Percentiles rank a stretch among this genome's conserved stretches.
These are phyloP conservation scores for Synanthedon formicaeformis DNA, from an alignment of 2,888 invertebrate species.

Conservation along the genomic window DNA sequence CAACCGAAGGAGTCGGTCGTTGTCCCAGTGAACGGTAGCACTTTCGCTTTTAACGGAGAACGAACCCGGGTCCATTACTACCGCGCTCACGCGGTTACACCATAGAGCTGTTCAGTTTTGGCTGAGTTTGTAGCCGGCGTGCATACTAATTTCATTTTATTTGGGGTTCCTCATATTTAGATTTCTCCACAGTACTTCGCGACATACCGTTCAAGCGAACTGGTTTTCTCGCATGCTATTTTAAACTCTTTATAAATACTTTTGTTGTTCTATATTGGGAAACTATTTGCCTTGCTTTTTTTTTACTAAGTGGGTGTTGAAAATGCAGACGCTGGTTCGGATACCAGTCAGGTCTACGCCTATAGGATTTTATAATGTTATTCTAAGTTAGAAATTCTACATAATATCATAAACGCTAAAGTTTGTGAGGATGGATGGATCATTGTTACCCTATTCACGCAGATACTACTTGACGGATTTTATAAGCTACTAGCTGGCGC, in stretches of 20 bases:
- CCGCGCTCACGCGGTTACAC: constrained; percentile 61
- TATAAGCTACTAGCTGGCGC: too few species aligned
- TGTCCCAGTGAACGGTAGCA: constrained; percentile 64
- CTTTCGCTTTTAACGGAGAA: constrained; percentile 70
- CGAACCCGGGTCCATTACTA: constrained; percentile 64
- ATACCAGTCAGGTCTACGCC: too few species aligned
- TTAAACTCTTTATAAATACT: neutral
- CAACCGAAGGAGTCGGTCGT: constrained; percentile 57
- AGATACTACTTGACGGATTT: too few species aligned
- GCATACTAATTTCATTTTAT: constrained; percentile 48
- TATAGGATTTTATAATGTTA: too few species aligned
- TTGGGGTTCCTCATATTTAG: constrained; percentile 45
- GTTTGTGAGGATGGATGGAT: too few species aligned
- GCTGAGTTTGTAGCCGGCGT: constrained; percentile 48
- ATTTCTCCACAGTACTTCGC: constrained; percentile 42
- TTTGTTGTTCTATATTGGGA: too few species aligned
- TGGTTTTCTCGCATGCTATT: neutral
- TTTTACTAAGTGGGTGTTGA: too few species aligned
- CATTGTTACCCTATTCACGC: too few species aligned
- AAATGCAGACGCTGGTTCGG: too few species aligned
- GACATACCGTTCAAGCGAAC: constrained; percentile 5
- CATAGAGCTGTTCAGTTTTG: constrained; percentile 51
- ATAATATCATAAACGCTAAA: too few species aligned
- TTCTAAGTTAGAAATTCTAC: too few species aligned
- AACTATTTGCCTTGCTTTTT: too few species aligned